These are phyloP conservation scores for Pterobdella sp. DNA, from an alignment of 2,888 invertebrate genomes.

Conservation along the genomic window DNA sequence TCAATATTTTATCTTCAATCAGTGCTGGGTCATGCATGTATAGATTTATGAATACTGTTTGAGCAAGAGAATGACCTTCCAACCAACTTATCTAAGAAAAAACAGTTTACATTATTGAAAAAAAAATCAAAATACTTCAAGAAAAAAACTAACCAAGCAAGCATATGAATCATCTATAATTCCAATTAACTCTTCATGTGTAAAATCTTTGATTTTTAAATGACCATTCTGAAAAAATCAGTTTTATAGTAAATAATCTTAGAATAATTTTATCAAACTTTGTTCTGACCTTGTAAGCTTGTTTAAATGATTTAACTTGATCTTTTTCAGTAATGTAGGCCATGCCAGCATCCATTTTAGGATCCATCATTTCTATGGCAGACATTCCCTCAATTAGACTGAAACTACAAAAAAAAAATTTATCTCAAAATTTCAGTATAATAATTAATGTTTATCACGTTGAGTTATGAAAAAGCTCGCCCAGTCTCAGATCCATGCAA, in stretches of 20 bases:
- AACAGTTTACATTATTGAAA: background rate
- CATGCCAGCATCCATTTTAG: constrained; percentile 99
- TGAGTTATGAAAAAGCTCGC: constrained; percentile 84
- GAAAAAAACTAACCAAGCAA: constrained; percentile 61
- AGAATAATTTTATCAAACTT: background rate
- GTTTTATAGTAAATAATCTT: background rate
- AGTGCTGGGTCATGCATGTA: constrained; percentile 83
- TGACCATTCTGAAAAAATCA: constrained; percentile 60
- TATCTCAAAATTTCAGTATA: background rate
- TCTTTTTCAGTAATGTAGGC: constrained; percentile 71
- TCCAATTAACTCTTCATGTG: constrained; percentile 71
- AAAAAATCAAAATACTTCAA: constrained; percentile 1
- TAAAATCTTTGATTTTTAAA: constrained; percentile 56
- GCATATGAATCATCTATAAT: constrained; percentile 88
- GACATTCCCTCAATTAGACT: constrained; percentile 93
- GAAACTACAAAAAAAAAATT: constrained; percentile 42
- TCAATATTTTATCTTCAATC: constrained; percentile 72
- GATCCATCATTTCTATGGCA: constrained; percentile 99
- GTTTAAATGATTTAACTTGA: constrained; percentile 74
- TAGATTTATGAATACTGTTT: constrained; percentile 91
- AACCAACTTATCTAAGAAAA: constrained; percentile 72
- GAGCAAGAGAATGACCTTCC: constrained; percentile 76
- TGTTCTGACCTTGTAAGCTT: constrained; percentile 65
- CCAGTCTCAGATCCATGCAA: constrained; percentile 65
- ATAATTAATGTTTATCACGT: constrained; percentile 53